Percentiles rank a stretch among this genome's conserved stretches.
Conservation (phyloP, 2,888 invertebrate genomes). For the Callimorpha dominula region DNA sequence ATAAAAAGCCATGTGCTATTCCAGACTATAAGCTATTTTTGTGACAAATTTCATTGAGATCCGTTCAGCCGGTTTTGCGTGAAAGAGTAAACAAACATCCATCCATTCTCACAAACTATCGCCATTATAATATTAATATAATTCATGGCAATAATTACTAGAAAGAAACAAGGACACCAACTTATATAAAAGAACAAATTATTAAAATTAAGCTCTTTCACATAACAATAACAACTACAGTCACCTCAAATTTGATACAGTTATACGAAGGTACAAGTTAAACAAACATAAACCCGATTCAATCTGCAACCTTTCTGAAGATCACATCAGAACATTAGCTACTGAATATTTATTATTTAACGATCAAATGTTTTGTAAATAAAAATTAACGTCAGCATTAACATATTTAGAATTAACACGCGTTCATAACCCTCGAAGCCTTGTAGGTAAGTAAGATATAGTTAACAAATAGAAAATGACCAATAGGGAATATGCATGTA, state of each 20-base stretch:
- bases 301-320: not conserved
- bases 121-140: no score
- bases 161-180: not conserved
- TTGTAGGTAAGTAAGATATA: constrained; percentile 61
- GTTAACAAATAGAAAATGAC: constrained; percentile 34
- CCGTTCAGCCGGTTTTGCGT: no score
- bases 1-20: no score
- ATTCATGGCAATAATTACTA: no score
- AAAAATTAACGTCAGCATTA: constrained; percentile 50
- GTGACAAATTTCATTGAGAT: no score
- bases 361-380: constrained; percentile 41
- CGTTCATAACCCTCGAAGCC: constrained; percentile 37
- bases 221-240: not conserved
- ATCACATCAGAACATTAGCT: constrained; percentile 36
- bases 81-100: no score
- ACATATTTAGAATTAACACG: constrained; percentile 48
- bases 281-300: not conserved
- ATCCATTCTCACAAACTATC: no score
- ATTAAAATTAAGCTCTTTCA: not conserved
- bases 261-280: not conserved
- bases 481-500: no score
- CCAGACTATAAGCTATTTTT: no score
- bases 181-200: not conserved
- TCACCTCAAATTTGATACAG: not conserved
- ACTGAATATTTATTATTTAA: constrained; percentile 39